These are phyloP conservation scores for Diphyllodes magnificus DNA, from an alignment of 2,113 vertebrate species.

Conservation along the genomic window DNA sequence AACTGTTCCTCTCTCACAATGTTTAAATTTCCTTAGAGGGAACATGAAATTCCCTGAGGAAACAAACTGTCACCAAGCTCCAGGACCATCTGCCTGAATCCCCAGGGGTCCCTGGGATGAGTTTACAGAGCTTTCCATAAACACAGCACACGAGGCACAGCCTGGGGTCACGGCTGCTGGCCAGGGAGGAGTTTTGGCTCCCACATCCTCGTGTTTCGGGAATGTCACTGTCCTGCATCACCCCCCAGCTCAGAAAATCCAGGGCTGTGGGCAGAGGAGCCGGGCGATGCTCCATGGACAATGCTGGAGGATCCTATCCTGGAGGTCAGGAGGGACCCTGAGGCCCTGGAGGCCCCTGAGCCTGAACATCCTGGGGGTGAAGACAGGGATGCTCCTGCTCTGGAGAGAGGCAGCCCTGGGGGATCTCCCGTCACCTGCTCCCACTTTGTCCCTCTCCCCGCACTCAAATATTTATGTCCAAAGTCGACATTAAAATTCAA, in stretches of 20 bases:
- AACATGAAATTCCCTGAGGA: not conserved
- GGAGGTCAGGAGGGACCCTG: not conserved
- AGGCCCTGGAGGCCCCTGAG: not conserved
- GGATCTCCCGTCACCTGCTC: not conserved
- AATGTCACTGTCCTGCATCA: not conserved
- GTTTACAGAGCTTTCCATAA: not conserved
- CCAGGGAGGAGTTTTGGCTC: not conserved
- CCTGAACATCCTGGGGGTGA: too few relatives aligned
- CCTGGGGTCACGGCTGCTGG: not conserved
- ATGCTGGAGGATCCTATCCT: not conserved
- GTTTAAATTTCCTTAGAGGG: not conserved
- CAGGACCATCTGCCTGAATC: not conserved
- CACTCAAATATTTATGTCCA: constrained; percentile 39
- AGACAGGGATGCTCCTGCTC: not conserved
- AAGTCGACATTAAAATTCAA: constrained; percentile 49
- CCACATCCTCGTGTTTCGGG: rapidly evolving
- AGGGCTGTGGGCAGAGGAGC: not conserved
- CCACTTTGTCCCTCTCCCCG: not conserved
- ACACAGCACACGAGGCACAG: not conserved
- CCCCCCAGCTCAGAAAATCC: not conserved
- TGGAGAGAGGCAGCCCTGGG: not conserved
- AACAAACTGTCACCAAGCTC: not conserved
- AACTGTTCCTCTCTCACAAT: not conserved
- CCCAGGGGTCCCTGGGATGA: not conserved
- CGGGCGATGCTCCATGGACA: rapidly evolving